Evolutionary conservation across 2,113 vertebrate genomes (phyloP).

Genomic region (Prunella himalayana): DNA sequence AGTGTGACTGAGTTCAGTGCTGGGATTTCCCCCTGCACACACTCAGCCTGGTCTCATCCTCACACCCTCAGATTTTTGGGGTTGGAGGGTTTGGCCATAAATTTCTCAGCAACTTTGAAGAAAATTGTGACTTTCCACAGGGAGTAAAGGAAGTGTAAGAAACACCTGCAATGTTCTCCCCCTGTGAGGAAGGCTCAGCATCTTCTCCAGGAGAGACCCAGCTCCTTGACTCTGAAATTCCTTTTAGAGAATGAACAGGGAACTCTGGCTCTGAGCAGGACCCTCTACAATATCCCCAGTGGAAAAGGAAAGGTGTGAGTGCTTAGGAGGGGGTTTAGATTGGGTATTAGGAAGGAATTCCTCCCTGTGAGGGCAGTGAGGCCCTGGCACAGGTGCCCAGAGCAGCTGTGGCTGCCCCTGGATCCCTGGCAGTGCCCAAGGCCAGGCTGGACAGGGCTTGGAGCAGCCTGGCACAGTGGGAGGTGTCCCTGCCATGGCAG

Average conservation of each 20-base stretch:
- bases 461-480: neutral
- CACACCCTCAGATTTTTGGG: neutral
- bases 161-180: accelerated
- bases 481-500: neutral
- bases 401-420: neutral
- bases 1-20: neutral
- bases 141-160: neutral
- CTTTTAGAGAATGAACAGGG: neutral
- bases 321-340: neutral
- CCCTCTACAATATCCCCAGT: neutral
- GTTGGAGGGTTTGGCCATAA: neutral
- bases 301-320: neutral
- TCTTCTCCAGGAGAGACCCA: neutral
- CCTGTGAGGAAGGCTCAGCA: neutral
- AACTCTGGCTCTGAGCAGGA: neutral
- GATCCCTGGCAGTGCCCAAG: neutral
- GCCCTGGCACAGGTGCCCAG: neutral
- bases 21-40: neutral
- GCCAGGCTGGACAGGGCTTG: neutral
- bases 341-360: neutral
- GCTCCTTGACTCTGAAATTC: neutral
- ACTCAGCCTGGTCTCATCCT: neutral
- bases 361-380: neutral
- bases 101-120: neutral
- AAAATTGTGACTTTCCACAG: neutral